Conservation (phyloP, 2,888 invertebrate genomes). For the Drosophila cracens region DNA sequence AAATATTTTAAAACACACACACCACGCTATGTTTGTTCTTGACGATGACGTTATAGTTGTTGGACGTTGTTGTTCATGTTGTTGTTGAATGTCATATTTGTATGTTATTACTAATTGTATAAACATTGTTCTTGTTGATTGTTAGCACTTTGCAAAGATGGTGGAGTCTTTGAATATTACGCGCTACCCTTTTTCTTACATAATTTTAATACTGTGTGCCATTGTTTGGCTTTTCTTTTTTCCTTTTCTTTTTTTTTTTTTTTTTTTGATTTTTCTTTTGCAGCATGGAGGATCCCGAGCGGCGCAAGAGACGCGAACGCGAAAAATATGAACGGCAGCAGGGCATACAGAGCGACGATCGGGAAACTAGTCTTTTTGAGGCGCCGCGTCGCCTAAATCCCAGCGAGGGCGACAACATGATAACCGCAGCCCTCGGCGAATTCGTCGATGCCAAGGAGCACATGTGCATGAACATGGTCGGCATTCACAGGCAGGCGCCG, state of each 20-base stretch:
- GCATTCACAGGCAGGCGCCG: slow-evolving; percentile 72
- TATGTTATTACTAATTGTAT: slow-evolving; percentile 37
- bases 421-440: slow-evolving; percentile 83
- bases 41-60: slow-evolving; percentile 37
- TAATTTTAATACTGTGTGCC: neutral
- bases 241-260: neutral
- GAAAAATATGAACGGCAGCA: slow-evolving; percentile 84
- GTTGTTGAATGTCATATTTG: slow-evolving; percentile 65
- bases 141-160: slow-evolving; percentile 16
- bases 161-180: neutral
- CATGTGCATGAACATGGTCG: slow-evolving; percentile 81
- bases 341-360: slow-evolving; percentile 82
- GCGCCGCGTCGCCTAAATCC: slow-evolving; percentile 84
- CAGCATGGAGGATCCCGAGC: slow-evolving; percentile 85
- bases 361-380: slow-evolving; percentile 82
- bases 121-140: slow-evolving; percentile 28
- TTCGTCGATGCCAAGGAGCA: slow-evolving; percentile 81
- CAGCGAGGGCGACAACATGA: slow-evolving; percentile 83
- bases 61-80: slow-evolving; percentile 46
- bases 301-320: slow-evolving; percentile 84
- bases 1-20: slow-evolving; percentile 1
- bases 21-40: slow-evolving; percentile 49
- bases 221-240: neutral
- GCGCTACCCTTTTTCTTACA: neutral
- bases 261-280: neutral